phyloP scores from a whole-genome alignment of 2,797 vertebrate species.

The Gila robusta region DNA sequence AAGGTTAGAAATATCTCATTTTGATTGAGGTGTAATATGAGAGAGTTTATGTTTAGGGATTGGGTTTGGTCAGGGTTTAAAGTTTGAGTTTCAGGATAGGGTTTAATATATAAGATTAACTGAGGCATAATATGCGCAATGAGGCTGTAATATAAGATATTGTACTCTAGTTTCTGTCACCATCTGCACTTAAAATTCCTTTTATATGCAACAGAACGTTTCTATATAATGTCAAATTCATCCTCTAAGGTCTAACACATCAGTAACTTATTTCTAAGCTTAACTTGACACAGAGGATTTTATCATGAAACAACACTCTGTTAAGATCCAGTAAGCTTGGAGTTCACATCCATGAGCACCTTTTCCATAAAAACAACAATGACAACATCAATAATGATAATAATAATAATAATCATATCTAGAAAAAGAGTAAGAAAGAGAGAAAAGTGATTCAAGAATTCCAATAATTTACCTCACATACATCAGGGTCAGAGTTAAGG shows the following conservation, averaged over 20 bases:
- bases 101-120: not conserved
- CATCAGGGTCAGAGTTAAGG: constrained; percentile 26
- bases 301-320: constrained; percentile 59
- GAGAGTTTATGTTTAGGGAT: not conserved
- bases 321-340: constrained; percentile 10
- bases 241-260: constrained; percentile 60
- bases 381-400: constrained; percentile 29
- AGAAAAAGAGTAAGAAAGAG: constrained; percentile 49
- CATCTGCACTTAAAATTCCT: constrained; percentile 50
- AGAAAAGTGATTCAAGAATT: constrained; percentile 24
- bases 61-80: not conserved
- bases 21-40: not conserved
- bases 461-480: constrained; percentile 39
- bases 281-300: constrained; percentile 40
- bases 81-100: not conserved
- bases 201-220: constrained; percentile 42
- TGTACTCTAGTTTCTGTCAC: not conserved
- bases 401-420: constrained; percentile 35
- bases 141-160: constrained; percentile 1
- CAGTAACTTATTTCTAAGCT: constrained; percentile 71
- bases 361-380: constrained; percentile 42
- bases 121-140: not conserved
- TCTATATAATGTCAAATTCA: constrained; percentile 59
- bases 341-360: constrained; percentile 36
- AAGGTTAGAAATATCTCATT: constrained; percentile 49